Evolutionary conservation across 1,140 invertebrate species (phyloP), one percentile per base, ranked within the genome.

Genomic region (Babylonia areolata): DNA sequence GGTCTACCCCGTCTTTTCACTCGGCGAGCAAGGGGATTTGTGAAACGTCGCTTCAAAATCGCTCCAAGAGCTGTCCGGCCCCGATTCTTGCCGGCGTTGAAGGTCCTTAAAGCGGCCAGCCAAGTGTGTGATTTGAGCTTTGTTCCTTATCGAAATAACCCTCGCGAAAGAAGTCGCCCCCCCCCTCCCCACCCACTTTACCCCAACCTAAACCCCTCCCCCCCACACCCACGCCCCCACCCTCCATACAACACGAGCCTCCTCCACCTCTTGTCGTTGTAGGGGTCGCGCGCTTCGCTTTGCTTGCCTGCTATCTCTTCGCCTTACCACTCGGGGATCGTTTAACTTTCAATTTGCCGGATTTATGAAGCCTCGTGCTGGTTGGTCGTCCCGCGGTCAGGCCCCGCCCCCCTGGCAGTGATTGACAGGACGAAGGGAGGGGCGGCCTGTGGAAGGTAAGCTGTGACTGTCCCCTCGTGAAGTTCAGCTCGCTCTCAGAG

Each of bases 271-370:
- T 23, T 11, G 2, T 54, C 20, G 12, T 80, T 3, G 20, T 51
- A 51, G 3, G 33, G 31, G 39, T 23, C 46, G 12, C 39, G 37
- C 42, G 82, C 40, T 84, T 73, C 35, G 46, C 28, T 33, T 11
- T 42, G 42, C 5, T n/a, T 79, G 5, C 40, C 20, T 2, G 1
- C 20, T 83, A 71, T 73, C 82, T 84, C 64, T 84, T 15, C 15
- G 31, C 11, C 54, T 9, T 39, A 6, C 58, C 5, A 64, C 54
- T 37, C 11, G 20, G 9, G 20, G 58, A 28, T 84, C 40, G 69
- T 58, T 69, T 17, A 84, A 75, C 64, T 84, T 84, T 84, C 82
- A 84, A 84, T 84, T 75, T 84, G 69, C 82, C 11, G 78, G 9
- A 35, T 42, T 71, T n/a, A 84, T 84, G 42, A 69, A 84, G 73